phyloP scores from a whole-genome alignment of 2,888 invertebrate species.

The Drosophila fungiperda region DNA sequence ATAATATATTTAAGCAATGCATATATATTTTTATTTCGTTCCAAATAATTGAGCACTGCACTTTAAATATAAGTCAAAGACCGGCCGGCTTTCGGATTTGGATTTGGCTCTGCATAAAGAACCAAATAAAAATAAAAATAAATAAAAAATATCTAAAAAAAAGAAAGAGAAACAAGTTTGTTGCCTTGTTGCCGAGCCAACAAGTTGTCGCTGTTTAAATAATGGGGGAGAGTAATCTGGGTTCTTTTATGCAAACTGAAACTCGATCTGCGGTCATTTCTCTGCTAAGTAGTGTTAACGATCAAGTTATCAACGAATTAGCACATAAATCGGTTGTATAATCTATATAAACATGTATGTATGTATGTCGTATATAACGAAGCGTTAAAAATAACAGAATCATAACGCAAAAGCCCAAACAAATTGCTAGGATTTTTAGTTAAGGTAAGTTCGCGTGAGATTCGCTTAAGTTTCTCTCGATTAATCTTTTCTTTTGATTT shows the following conservation, averaged over 20 bases:
- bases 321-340: conserved; percentile 52
- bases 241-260: conserved; percentile 47
- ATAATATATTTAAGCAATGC: background rate
- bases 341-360: background rate
- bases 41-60: conserved; percentile 52
- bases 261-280: conserved; percentile 45
- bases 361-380: conserved; percentile 39
- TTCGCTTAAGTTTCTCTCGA: conserved; percentile 53
- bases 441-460: conserved; percentile 79
- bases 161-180: conserved; percentile 36
- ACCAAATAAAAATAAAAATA: background rate
- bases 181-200: conserved; percentile 27
- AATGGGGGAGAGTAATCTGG: conserved; percentile 22
- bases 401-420: conserved; percentile 52
- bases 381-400: conserved; percentile 34
- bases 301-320: conserved; percentile 66
- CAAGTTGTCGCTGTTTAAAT: conserved; percentile 29
- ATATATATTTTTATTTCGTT: conserved; percentile 22
- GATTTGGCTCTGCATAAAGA: conserved; percentile 23
- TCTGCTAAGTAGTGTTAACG: conserved; percentile 38
- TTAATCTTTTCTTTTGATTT: conserved; percentile 44
- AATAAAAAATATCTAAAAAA: background rate
- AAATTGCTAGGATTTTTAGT: conserved; percentile 70
- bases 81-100: conserved; percentile 48
- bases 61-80: conserved; percentile 25